Conservation (phyloP, 2,888 invertebrate genomes). For the Dynastes maya region DNA sequence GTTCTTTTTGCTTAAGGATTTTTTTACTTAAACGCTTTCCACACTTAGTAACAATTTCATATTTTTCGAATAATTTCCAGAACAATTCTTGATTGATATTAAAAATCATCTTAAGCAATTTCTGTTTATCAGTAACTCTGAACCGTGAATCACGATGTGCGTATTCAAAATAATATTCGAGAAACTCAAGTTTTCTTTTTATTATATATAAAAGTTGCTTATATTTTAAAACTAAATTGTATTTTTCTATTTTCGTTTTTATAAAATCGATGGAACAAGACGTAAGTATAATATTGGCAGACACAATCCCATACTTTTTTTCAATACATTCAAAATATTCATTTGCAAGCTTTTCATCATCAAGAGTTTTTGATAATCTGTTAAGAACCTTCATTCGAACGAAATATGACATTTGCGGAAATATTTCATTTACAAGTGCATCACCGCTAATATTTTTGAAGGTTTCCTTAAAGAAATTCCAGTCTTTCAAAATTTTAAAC, state of each 20-base stretch:
- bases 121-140: neutral
- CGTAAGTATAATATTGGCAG: constrained; percentile 51
- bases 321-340: constrained; percentile 51
- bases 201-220: constrained; percentile 47
- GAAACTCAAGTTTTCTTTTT: constrained; percentile 45
- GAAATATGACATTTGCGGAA: constrained; percentile 49
- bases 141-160: constrained; percentile 14
- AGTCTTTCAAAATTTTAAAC: constrained; percentile 50
- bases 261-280: constrained; percentile 49
- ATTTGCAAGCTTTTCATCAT: constrained; percentile 41
- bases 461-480: constrained; percentile 49
- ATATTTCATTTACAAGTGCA: constrained; percentile 46
- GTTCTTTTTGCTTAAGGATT: constrained; percentile 38
- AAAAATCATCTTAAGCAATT: constrained; percentile 39
- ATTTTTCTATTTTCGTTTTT: constrained; percentile 28
- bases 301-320: constrained; percentile 51
- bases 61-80: constrained; percentile 42
- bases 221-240: constrained; percentile 47
- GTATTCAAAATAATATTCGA: constrained; percentile 46
- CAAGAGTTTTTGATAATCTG: constrained; percentile 46
- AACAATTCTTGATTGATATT: constrained; percentile 46
- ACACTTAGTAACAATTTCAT: constrained; percentile 28
- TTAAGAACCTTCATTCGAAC: constrained; percentile 50
- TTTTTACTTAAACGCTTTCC: constrained; percentile 51
- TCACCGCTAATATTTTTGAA: constrained; percentile 44